phyloP scores from a whole-genome alignment of 2,113 vertebrate species.

The Corvus moneduloides region DNA sequence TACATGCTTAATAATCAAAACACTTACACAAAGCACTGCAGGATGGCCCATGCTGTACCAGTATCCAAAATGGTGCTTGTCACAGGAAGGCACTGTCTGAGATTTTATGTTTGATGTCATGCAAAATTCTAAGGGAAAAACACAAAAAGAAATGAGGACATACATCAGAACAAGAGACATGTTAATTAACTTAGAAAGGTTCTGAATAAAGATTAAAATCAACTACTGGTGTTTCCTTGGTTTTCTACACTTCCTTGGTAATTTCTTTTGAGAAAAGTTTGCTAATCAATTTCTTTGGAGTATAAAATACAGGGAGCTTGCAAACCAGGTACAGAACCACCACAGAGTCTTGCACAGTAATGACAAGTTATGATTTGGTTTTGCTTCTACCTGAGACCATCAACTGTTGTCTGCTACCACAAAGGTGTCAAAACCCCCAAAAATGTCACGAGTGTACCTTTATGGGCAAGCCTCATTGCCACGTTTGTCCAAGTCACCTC shows the following conservation, averaged over 20 bases:
- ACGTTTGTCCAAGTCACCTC: background rate
- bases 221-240: background rate
- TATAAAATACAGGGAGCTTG: background rate
- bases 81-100: slow-evolving; percentile 84
- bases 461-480: background rate
- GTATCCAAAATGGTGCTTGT: slow-evolving; percentile 91
- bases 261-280: background rate
- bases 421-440: background rate
- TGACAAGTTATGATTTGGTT: background rate
- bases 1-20: background rate
- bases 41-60: slow-evolving; percentile 91
- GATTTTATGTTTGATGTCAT: slow-evolving; percentile 95
- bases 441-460: background rate
- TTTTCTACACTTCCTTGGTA: background rate
- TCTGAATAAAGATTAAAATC: background rate
- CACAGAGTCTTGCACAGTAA: background rate
- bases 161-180: background rate
- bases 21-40: slow-evolving; percentile 89
- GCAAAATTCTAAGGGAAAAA: slow-evolving; percentile 84
- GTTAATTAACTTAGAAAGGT: background rate
- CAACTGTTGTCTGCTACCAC: background rate
- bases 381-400: background rate
- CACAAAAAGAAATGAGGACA: background rate
- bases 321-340: background rate
- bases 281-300: background rate